These are phyloP conservation scores for Tetramorium parvispinum DNA, from an alignment of 1,140 invertebrate genomes.

Conservation along the genomic window DNA sequence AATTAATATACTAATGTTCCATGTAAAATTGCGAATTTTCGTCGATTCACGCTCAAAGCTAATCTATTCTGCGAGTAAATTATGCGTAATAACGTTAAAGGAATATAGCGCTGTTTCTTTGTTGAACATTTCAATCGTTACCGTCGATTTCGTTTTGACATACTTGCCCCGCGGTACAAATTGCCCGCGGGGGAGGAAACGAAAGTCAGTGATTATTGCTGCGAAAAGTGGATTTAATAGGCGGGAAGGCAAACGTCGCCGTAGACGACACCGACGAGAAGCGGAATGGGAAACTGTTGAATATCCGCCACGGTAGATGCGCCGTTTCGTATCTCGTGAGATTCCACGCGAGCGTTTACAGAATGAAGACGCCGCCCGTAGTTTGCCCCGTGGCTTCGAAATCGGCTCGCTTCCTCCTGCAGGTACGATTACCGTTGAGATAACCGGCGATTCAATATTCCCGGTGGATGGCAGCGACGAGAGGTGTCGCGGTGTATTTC, in stretches of 20 bases:
- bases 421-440: conserved; percentile 22
- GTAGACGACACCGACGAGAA: conserved; percentile 54
- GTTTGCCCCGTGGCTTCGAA: conserved; percentile 28
- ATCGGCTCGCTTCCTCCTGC: conserved; percentile 8
- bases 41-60: background rate
- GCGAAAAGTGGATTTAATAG: conserved; percentile 61
- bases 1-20: background rate
- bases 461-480: background rate
- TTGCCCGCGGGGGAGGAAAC: conserved; percentile 67
- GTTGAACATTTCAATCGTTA: conserved; percentile 38
- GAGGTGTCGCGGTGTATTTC: conserved; percentile 10
- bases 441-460: conserved; percentile 40
- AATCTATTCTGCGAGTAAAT: background rate
- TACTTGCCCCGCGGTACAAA: conserved; percentile 29
- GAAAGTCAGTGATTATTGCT: conserved; percentile 72
- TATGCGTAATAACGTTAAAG: background rate
- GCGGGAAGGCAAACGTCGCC: background rate
- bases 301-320: background rate
- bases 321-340: conserved; percentile 40
- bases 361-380: conserved; percentile 16
- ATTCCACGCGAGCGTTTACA: conserved; percentile 21
- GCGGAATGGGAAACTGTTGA: conserved; percentile 46
- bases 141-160: conserved; percentile 27
- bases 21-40: conserved; percentile 17
- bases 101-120: background rate